A percentile compares a stretch with the other conserved stretches of the same genome.
These are phyloP conservation scores for Tetragonula carbonaria DNA, from an alignment of 2,888 invertebrate species.

Conservation along the genomic window DNA sequence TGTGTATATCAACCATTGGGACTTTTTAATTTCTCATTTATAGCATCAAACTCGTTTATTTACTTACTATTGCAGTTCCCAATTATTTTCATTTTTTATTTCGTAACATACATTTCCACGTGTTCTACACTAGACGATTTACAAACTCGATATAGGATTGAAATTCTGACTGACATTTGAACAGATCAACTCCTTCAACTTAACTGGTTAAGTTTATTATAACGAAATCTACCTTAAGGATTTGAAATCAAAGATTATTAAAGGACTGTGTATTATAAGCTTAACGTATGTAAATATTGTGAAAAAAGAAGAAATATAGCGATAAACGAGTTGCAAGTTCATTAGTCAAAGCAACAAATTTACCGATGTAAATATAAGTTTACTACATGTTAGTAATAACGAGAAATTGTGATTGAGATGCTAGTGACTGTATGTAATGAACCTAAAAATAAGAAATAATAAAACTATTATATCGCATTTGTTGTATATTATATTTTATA, in stretches of 20 bases:
- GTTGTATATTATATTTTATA: constrained; percentile 36
- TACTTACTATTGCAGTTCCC: not conserved
- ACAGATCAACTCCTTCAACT: not conserved
- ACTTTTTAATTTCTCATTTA: constrained; percentile 11
- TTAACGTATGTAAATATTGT: constrained; percentile 77
- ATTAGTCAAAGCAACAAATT: constrained; percentile 60
- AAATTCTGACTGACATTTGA: constrained; percentile 1
- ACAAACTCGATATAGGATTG: constrained; percentile 16
- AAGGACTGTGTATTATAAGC: constrained; percentile 67
- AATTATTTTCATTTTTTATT: constrained; percentile 2
- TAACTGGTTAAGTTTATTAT: constrained; percentile 31
- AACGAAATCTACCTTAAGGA: constrained; percentile 58
- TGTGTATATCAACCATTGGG: not conserved
- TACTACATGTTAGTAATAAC: constrained; percentile 70
- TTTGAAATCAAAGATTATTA: constrained; percentile 74
- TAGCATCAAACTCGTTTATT: not conserved
- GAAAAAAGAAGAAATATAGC: constrained; percentile 57
- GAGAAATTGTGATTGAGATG: constrained; percentile 82
- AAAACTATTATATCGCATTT: constrained; percentile 64
- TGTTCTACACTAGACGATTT: constrained; percentile 21
- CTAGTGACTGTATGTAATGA: constrained; percentile 80
- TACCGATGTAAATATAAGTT: constrained; percentile 79
- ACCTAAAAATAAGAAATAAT: constrained; percentile 63
- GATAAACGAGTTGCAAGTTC: constrained; percentile 51
- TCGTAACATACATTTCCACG: constrained; percentile 16